Evolutionary conservation across 2,888 invertebrate species (phyloP), one percentile per base, ranked within the genome.

Genomic region (Deladenus siricidicola): DNA sequence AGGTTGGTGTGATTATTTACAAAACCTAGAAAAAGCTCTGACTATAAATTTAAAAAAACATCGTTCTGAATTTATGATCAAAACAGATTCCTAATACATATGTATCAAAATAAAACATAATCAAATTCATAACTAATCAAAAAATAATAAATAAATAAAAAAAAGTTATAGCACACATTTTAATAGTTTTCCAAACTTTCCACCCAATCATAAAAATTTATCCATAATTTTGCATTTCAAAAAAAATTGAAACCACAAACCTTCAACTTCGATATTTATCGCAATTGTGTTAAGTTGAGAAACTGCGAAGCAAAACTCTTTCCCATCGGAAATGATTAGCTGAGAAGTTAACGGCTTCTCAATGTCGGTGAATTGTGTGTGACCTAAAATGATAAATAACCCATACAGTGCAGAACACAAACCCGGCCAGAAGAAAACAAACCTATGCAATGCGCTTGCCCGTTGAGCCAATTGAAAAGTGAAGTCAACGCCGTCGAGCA

Each of bases 271-370:
- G 21, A 77, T 68, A 56, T 77, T 77, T 53, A 75, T 72, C 21
- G 77, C 77, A 43, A 78, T 53, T 2, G 91, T 93, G 79, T 98
- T 98, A 60, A 98, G 81, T 80, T 98, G 96, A 79, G 93, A 96
- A 17, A 86, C 85, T 77, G 87, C 89, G 68, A 94, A 87, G 0
- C 88, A 87, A 86, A 89, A 91, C 3, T 84, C 79, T 68, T 87
- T 85, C 0, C 96, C 94, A 81, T 96, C 88, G 0, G 91, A 89
- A 43, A 93, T 84, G 17, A 91, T 83, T 19, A 88, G 86, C 84
- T 96, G 94, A 3, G 89, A 88, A 0, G 87, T 85, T 58, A 94
- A 80, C 0, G 98, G 96, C 79, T 92, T 91, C 0, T 89, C 90
- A 21, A 93, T 73, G 69, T 96, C 94, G 71, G 89, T 88, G 78